These are phyloP conservation scores for Dynastes grantii DNA, from an alignment of 2,888 invertebrate species.

Conservation along the genomic window DNA sequence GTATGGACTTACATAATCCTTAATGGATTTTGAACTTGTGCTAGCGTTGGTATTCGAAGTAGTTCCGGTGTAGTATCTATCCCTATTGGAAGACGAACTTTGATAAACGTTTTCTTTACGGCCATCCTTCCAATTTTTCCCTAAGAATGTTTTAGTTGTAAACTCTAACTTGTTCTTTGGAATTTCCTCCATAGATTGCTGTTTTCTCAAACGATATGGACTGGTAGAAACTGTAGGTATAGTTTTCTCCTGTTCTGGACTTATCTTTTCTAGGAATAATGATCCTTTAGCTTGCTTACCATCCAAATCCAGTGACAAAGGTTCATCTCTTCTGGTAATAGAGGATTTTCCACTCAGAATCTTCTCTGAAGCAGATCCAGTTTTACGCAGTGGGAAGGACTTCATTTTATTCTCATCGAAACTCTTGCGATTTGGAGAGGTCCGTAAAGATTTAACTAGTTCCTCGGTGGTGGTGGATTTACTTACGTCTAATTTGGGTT, in stretches of 20 bases:
- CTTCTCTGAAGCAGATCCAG: slow-evolving; percentile 20
- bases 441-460: slow-evolving; percentile 5
- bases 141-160: neutral
- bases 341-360: neutral
- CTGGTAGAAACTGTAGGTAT: neutral
- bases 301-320: neutral
- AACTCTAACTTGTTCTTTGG: neutral
- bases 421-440: neutral
- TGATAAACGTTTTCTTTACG: slow-evolving; percentile 28
- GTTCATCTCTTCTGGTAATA: neutral
- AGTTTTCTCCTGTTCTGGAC: neutral
- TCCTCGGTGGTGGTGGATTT: neutral
- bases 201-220: slow-evolving; percentile 2
- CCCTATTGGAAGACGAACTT: slow-evolving; percentile 3
- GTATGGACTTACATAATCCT: neutral
- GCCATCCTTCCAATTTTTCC: slow-evolving; percentile 26
- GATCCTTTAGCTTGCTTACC: neutral
- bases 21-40: neutral
- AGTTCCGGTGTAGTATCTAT: neutral
- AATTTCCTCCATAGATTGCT: slow-evolving; percentile 33
- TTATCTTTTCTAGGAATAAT: neutral
- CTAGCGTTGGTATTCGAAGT: neutral
- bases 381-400: slow-evolving; percentile 26
- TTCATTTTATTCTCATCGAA: slow-evolving; percentile 1
- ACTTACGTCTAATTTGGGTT: neutral